Evolutionary conservation across 2,888 invertebrate genomes (phyloP).

Genomic region (Heliconius charithonia): DNA sequence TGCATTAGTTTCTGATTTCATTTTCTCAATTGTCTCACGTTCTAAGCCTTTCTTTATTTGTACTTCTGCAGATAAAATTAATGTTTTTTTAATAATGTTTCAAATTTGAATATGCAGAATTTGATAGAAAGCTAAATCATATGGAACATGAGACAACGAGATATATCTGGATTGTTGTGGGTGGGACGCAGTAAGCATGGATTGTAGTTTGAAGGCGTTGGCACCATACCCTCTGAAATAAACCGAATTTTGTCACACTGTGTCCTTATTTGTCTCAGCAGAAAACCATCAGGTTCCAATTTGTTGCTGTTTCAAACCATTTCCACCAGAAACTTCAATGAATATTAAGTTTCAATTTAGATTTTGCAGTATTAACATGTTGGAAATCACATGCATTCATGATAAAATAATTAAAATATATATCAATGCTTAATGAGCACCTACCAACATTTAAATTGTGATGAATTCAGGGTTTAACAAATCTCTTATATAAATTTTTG

Average conservation of each 20-base stretch:
- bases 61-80: slow-evolving; percentile 83
- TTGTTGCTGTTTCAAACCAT: slow-evolving; percentile 72
- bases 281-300: slow-evolving; percentile 67
- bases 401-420: not conserved
- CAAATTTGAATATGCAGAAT: slow-evolving; percentile 50
- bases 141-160: slow-evolving; percentile 86
- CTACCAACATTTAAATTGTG: not conserved
- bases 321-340: slow-evolving; percentile 12
- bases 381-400: not conserved
- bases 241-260: slow-evolving; percentile 79
- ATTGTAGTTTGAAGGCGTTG: slow-evolving; percentile 76
- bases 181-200: slow-evolving; percentile 81
- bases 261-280: slow-evolving; percentile 62
- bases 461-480: not conserved
- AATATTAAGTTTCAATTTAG: not conserved
- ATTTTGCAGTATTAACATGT: not conserved
- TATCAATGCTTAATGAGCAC: not conserved
- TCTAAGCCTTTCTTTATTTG: slow-evolving; percentile 76
- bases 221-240: slow-evolving; percentile 83
- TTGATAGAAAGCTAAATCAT: slow-evolving; percentile 78
- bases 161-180: slow-evolving; percentile 85
- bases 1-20: slow-evolving; percentile 74
- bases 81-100: slow-evolving; percentile 68
- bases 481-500: not conserved
- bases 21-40: slow-evolving; percentile 79